Percentiles rank a stretch among this genome's conserved stretches.
phyloP scores from a whole-genome alignment of 2,113 vertebrate species.

The Hypanus sabinus region DNA sequence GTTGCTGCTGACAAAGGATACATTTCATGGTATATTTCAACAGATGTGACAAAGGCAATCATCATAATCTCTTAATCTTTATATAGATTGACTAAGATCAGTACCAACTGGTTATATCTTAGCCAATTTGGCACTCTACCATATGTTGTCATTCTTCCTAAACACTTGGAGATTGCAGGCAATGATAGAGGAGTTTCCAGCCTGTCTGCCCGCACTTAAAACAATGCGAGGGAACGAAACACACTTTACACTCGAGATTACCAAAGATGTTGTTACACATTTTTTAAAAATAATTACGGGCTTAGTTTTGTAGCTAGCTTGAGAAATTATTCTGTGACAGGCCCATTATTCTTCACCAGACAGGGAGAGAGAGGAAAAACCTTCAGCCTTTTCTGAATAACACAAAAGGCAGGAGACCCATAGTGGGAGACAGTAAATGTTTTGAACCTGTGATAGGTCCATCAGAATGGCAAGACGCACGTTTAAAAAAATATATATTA shows the following conservation, averaged over 20 bases:
- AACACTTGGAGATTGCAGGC: background rate
- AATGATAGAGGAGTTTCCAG: background rate
- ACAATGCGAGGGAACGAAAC: background rate
- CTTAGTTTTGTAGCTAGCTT: background rate
- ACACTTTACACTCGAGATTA: background rate
- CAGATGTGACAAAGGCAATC: no score
- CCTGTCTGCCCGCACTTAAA: no score
- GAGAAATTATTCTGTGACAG: background rate
- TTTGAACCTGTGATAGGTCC: background rate
- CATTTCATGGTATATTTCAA: no score
- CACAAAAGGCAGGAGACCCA: background rate
- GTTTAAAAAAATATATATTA: no score
- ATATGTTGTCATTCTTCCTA: background rate
- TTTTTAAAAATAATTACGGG: background rate
- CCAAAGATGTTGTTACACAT: background rate
- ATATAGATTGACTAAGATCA: background rate
- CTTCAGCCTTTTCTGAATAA: background rate
- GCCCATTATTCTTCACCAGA: no score
- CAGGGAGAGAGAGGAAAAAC: background rate
- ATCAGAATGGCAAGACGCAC: no score
- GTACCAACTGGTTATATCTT: background rate
- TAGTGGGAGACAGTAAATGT: background rate
- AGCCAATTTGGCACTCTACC: background rate
- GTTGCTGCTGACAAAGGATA: no score
- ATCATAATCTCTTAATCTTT: no score